Evolutionary conservation across 2,888 invertebrate species (phyloP).

Genomic region (Biston betularia): DNA sequence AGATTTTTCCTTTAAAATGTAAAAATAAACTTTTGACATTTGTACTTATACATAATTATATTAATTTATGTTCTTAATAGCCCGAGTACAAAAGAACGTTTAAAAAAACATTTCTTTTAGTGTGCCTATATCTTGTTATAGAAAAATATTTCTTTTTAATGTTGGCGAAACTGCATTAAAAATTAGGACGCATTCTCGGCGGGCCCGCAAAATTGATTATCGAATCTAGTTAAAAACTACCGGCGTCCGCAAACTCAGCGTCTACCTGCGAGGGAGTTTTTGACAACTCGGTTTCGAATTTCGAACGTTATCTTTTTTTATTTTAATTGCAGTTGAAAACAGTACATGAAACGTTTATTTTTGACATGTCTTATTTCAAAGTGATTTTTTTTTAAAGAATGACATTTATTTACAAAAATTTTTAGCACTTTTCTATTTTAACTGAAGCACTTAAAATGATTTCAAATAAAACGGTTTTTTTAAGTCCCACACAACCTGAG

Average conservation of each 20-base stretch:
- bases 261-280: conserved; percentile 62
- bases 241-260: conserved; percentile 58
- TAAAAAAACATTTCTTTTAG: too few relatives aligned
- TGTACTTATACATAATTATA: too few relatives aligned
- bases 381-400: conserved; percentile 10
- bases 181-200: conserved; percentile 53
- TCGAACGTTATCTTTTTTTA: conserved; percentile 27
- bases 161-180: conserved; percentile 45
- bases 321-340: conserved; percentile 25
- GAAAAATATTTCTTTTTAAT: conserved; percentile 4
- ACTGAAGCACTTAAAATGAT: conserved; percentile 39
- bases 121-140: background rate
- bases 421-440: conserved; percentile 33
- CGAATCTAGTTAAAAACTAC: conserved; percentile 83
- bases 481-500: conserved; percentile 43
- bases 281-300: conserved; percentile 39
- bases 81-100: too few relatives aligned
- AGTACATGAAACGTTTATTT: conserved; percentile 19
- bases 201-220: conserved; percentile 79
- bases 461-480: conserved; percentile 44
- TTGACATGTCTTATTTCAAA: conserved; percentile 21
- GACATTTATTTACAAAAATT: conserved; percentile 25
- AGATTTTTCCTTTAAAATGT: conserved; percentile 1
- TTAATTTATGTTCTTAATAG: too few relatives aligned
- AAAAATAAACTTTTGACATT: background rate